Conservation (phyloP, 2,888 invertebrate species). For the Thymelicus lineola region DNA sequence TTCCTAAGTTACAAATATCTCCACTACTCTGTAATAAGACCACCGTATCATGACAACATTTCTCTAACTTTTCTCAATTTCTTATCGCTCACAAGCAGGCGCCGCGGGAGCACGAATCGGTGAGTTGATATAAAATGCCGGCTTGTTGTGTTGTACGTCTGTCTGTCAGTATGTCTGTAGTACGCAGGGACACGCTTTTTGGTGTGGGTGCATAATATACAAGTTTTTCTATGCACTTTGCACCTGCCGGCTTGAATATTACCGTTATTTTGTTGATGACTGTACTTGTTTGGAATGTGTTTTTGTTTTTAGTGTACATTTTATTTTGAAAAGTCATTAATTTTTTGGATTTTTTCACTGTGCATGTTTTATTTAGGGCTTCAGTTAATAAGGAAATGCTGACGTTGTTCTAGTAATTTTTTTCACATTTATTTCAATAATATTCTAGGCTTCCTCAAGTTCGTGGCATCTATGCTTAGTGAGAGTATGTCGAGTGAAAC, state of each 20-base stretch:
- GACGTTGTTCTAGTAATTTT: slow-evolving; percentile 24
- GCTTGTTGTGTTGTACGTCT: slow-evolving; percentile 53
- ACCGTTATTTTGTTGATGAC: slow-evolving; percentile 48
- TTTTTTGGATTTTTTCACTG: background rate
- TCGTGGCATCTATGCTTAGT: slow-evolving; percentile 72
- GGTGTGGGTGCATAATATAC: slow-evolving; percentile 56
- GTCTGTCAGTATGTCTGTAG: slow-evolving; percentile 36
- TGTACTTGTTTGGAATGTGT: slow-evolving; percentile 23
- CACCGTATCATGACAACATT: background rate
- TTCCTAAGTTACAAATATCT: background rate
- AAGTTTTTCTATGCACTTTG: slow-evolving; percentile 40
- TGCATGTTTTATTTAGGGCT: background rate
- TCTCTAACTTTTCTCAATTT: slow-evolving; percentile 54
- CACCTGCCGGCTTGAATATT: slow-evolving; percentile 14
- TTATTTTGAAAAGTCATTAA: too few relatives aligned
- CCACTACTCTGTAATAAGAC: background rate
- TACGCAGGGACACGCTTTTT: slow-evolving; percentile 61
- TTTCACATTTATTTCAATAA: slow-evolving; percentile 43
- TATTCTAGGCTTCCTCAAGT: slow-evolving; percentile 71
- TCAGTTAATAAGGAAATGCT: background rate
- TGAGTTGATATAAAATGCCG: slow-evolving; percentile 71
- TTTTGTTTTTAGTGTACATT: background rate
- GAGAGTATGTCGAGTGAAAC: slow-evolving; percentile 68
- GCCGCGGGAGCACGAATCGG: slow-evolving; percentile 88
- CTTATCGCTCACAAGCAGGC: slow-evolving; percentile 77